Evolutionary conservation across 35 echinoderm and acorn worm genomes (phyloP).

Genomic region (Apostichopus californicus): DNA sequence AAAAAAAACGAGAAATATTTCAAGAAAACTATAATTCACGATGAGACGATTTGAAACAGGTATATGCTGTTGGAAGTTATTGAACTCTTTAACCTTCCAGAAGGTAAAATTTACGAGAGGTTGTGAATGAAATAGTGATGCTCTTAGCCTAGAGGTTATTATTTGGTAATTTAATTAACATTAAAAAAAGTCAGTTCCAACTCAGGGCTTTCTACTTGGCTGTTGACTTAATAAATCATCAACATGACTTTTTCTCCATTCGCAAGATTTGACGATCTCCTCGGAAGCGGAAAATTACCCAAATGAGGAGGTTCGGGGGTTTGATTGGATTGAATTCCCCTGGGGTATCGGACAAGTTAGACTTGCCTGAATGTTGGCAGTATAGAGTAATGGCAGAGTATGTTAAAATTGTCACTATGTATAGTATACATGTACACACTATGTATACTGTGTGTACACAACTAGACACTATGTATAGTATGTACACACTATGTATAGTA

Average conservation of each 20-base stretch:
- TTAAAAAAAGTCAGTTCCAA: neutral
- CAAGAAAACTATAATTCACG: no score
- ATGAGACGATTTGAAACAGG: no score
- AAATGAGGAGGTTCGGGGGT: neutral
- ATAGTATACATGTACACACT: no score
- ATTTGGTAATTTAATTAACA: constrained; percentile 1
- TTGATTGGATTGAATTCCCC: neutral
- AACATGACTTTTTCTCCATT: neutral
- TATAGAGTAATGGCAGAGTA: neutral
- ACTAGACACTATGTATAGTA: no score
- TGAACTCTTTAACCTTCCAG: no score
- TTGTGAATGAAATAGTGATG: no score
- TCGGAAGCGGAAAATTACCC: neutral
- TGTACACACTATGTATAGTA: no score
- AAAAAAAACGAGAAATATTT: no score
- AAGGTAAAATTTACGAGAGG: no score
- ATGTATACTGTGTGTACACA: no score
- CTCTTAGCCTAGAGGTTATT: neutral
- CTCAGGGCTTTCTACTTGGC: neutral
- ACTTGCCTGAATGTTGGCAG: neutral
- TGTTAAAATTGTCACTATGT: neutral
- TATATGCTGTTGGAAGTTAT: no score
- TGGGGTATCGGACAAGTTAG: neutral
- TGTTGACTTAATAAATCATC: neutral
- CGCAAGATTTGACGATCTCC: neutral